These are phyloP conservation scores for Venturia canescens DNA, from an alignment of 1,140 invertebrate genomes.

Conservation along the genomic window DNA sequence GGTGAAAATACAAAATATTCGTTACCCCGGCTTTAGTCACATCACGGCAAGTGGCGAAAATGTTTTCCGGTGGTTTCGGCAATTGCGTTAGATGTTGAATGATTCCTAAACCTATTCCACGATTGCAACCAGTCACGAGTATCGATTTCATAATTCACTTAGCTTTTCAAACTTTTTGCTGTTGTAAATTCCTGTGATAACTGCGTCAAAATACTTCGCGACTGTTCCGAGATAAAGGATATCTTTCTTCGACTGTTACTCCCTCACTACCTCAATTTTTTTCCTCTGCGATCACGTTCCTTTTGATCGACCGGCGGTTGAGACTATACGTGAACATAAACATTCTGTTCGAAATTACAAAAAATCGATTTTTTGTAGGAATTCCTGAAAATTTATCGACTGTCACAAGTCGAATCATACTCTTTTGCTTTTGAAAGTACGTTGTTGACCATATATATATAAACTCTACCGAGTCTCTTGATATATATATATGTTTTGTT, in stretches of 20 bases:
- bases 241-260: neutral
- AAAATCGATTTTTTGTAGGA: no score
- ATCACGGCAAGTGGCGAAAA: slow-evolving; percentile 87
- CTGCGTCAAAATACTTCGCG: no score
- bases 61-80: slow-evolving; percentile 78
- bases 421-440: no score
- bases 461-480: no score
- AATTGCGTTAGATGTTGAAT: slow-evolving; percentile 82
- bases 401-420: no score
- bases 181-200: no score
- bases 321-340: neutral
- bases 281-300: neutral
- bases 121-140: slow-evolving; percentile 91
- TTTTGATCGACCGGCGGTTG: slow-evolving; percentile 6
- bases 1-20: slow-evolving; percentile 3
- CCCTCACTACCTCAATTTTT: neutral
- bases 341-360: no score
- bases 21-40: slow-evolving; percentile 80
- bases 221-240: no score
- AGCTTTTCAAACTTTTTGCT: neutral
- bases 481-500: no score
- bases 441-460: no score
- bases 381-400: no score
- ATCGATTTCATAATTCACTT: slow-evolving; percentile 83
- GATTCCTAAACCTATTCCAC: slow-evolving; percentile 91